A percentile compares a stretch with the other conserved stretches of the same genome.
phyloP scores from a whole-genome alignment of 2,113 vertebrate species.

The Origma solitaria region DNA sequence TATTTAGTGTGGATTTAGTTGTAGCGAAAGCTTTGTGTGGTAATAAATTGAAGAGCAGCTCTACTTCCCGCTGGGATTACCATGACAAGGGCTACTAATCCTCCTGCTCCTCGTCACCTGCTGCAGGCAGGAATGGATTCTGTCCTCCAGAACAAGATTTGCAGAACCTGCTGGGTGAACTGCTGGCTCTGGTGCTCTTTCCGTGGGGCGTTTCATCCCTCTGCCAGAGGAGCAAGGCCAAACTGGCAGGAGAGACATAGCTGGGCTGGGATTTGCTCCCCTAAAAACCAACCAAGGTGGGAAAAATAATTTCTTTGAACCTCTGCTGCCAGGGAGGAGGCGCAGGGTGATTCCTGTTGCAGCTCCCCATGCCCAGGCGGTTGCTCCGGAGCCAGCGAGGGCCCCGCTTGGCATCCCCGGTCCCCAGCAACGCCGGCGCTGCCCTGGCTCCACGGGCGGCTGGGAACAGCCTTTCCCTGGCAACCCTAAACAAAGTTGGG shows the following conservation, averaged over 20 bases:
- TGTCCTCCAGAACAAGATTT: background rate
- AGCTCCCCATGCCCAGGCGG: fast-evolving
- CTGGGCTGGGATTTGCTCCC: background rate
- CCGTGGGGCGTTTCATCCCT: fast-evolving
- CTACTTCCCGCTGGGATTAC: conserved; percentile 5
- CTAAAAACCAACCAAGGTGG: background rate
- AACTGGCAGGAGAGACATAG: background rate
- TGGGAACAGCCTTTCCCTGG: background rate
- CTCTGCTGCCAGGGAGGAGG: background rate
- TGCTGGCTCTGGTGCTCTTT: background rate
- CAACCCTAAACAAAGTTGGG: conserved; percentile 40
- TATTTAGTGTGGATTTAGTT: background rate
- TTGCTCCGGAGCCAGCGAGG: background rate
- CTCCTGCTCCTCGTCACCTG: background rate
- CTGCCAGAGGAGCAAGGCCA: background rate
- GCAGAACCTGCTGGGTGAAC: background rate
- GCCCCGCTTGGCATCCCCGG: background rate
- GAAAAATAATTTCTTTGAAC: background rate
- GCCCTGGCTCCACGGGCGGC: background rate
- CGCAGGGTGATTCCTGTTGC: fast-evolving
- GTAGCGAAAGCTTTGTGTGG: background rate
- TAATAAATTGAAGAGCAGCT: background rate
- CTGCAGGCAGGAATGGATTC: background rate
- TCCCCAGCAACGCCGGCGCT: background rate
- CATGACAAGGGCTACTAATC: background rate